Conservation (phyloP, 92 coral and sea anemone species). For the Micromussa lordhowensis region DNA sequence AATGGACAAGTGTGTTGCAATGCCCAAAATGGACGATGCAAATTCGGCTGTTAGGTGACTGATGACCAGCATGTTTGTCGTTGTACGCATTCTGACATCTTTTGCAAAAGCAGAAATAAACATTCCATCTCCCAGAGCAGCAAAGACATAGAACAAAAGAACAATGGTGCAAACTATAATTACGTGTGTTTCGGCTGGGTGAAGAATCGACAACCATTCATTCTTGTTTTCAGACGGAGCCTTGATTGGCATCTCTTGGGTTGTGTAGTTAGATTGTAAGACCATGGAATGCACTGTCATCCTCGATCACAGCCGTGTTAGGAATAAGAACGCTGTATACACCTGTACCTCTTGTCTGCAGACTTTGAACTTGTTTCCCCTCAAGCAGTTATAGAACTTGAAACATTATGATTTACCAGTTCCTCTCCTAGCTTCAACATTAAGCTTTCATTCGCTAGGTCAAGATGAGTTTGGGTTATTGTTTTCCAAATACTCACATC, state of each 20-base stretch:
- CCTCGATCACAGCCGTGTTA: neutral
- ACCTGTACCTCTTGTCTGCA: neutral
- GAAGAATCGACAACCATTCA: neutral
- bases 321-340: neutral
- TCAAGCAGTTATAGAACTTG: neutral
- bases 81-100: slow-evolving; percentile 68
- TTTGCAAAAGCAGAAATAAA: slow-evolving; percentile 50
- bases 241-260: neutral
- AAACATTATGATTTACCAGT: neutral
- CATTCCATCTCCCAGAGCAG: slow-evolving; percentile 59
- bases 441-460: neutral
- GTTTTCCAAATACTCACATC: neutral
- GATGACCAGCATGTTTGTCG: slow-evolving; percentile 69
- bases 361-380: neutral
- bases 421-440: neutral
- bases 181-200: neutral
- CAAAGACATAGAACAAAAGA: slow-evolving; percentile 7
- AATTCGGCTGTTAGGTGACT: slow-evolving; percentile 72
- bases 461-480: neutral
- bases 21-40: slow-evolving; percentile 54
- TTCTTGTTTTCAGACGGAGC: neutral
- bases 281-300: neutral
- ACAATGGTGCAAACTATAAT: neutral
- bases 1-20: slow-evolving; percentile 46
- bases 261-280: neutral